These are phyloP conservation scores for Drosophila mercatorum DNA, from an alignment of 2,888 invertebrate species.

Conservation along the genomic window DNA sequence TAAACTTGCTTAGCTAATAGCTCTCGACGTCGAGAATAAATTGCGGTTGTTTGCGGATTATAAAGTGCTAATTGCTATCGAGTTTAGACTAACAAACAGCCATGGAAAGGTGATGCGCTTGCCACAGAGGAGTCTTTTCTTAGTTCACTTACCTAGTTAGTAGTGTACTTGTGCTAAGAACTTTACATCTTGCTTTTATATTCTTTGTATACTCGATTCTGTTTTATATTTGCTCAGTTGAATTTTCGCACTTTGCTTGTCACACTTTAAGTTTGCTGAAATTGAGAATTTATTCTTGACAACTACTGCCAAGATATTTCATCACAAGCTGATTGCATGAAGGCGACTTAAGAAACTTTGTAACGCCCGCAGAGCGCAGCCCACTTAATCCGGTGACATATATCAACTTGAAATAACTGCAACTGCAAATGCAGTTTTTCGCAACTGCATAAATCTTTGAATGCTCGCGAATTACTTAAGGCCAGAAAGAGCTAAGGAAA, in stretches of 20 bases:
- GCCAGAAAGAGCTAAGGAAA: constrained; percentile 54
- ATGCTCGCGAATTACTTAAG: constrained; percentile 71
- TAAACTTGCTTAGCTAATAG: constrained; percentile 29
- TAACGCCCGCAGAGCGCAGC: constrained; percentile 19
- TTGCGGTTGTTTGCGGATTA: constrained; percentile 11
- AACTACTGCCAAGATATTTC: constrained; percentile 10
- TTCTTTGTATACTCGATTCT: too few species aligned
- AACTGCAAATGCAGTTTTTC: constrained; percentile 46
- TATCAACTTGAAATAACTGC: constrained; percentile 50
- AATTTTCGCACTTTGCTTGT: not conserved
- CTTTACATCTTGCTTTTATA: too few species aligned
- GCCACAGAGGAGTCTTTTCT: not conserved
- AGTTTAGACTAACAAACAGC: constrained; percentile 12
- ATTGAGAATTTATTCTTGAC: not conserved
- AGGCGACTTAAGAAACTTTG: constrained; percentile 23
- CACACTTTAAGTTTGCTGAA: not conserved
- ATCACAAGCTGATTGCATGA: constrained; percentile 24
- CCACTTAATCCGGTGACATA: constrained; percentile 63
- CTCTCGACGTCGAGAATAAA: constrained; percentile 17
- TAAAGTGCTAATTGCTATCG: constrained; percentile 40
- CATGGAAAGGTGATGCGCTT: not conserved
- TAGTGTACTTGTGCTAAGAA: not conserved
- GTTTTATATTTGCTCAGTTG: too few species aligned
- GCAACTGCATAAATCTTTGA: constrained; percentile 69
- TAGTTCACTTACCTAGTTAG: too few species aligned